These are phyloP conservation scores for Lingula anatina DNA, from an alignment of 2,888 invertebrate genomes.

Conservation along the genomic window DNA sequence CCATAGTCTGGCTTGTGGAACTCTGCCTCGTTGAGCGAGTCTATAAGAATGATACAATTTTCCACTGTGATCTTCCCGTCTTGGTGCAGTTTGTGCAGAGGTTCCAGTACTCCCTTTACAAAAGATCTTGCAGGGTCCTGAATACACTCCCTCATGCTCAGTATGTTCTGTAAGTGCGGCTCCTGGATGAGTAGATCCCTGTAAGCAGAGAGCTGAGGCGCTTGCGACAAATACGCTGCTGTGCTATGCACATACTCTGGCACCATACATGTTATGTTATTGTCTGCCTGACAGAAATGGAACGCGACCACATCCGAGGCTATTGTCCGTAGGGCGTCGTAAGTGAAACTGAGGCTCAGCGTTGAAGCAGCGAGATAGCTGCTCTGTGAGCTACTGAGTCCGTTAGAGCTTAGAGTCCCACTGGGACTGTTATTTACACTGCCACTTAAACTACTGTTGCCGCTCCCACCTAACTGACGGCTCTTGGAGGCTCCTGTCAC, in stretches of 20 bases:
- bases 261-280: slow-evolving; percentile 90
- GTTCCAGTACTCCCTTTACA: slow-evolving; percentile 80
- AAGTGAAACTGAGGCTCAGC: slow-evolving; percentile 24
- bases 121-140: slow-evolving; percentile 87
- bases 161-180: slow-evolving; percentile 69
- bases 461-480: no score
- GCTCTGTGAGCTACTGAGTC: no score
- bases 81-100: slow-evolving; percentile 54
- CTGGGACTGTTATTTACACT: slow-evolving; percentile 32
- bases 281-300: slow-evolving; percentile 91
- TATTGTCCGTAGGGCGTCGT: slow-evolving; percentile 51
- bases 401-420: slow-evolving; percentile 21
- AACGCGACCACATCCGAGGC: slow-evolving; percentile 87
- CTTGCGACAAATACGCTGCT: slow-evolving; percentile 88
- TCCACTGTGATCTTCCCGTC: slow-evolving; percentile 65
- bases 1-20: slow-evolving; percentile 93
- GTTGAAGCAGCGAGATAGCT: slow-evolving; percentile 24
- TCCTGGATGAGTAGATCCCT: slow-evolving; percentile 81
- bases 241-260: slow-evolving; percentile 94
- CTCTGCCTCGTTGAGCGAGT: slow-evolving; percentile 91
- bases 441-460: no score
- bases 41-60: slow-evolving; percentile 74
- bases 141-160: slow-evolving; percentile 83
- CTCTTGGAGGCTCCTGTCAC: no score
- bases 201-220: slow-evolving; percentile 82